Percentiles rank a stretch among this genome's conserved stretches.
These are phyloP conservation scores for Phragmatobia fuliginosa DNA, from an alignment of 2,888 invertebrate species.

Conservation along the genomic window DNA sequence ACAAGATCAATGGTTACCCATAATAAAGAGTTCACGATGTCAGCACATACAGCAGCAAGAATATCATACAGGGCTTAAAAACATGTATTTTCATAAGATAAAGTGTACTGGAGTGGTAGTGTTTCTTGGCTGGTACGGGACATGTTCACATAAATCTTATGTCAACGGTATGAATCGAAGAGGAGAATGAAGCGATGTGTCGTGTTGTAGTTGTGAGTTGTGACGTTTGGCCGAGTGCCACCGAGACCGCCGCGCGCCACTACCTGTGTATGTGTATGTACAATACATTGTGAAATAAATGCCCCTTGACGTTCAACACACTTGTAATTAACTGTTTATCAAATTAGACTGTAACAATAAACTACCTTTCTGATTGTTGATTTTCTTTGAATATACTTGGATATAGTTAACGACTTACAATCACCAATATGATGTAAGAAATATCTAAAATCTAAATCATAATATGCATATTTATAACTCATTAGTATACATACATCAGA, in stretches of 20 bases:
- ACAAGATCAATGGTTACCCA: neutral
- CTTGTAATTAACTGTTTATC: neutral
- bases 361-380: no score
- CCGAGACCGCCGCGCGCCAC: neutral
- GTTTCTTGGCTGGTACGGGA: neutral
- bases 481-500: slow-evolving; percentile 17
- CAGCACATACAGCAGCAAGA: neutral
- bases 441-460: neutral
- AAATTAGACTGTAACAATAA: neutral
- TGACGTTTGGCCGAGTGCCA: neutral
- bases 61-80: neutral
- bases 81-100: neutral
- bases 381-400: neutral
- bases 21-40: neutral
- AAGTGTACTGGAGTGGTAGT: neutral
- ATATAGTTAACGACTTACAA: neutral
- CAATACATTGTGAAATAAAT: neutral
- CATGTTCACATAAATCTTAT: neutral
- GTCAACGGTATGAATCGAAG: neutral
- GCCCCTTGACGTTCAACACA: neutral
- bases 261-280: no score
- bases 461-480: slow-evolving; percentile 3
- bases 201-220: neutral
- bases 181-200: neutral
- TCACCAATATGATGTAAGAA: neutral